These are phyloP conservation scores for Tupaia tana DNA, from an alignment of 2,113 vertebrate genomes.

Conservation along the genomic window DNA sequence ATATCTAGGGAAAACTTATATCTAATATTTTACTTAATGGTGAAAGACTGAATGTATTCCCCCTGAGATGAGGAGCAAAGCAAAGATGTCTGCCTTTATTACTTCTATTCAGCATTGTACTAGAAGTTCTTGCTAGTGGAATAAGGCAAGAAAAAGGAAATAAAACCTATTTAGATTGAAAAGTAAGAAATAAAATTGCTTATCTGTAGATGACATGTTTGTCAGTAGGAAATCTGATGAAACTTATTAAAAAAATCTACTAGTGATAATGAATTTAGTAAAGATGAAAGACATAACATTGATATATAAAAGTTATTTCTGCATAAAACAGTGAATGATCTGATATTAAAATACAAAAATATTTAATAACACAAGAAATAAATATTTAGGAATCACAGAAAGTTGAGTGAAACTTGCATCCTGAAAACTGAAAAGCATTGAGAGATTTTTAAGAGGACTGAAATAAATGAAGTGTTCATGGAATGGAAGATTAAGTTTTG, in stretches of 20 bases:
- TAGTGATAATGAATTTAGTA: background rate
- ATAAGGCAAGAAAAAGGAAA: conserved; percentile 41
- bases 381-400: conserved; percentile 45
- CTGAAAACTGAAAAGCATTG: conserved; percentile 21
- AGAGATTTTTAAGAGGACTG: background rate
- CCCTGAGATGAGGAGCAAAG: background rate
- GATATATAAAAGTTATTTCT: background rate
- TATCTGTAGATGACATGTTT: background rate
- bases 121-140: background rate
- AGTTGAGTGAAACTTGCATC: background rate
- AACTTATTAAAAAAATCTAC: background rate
- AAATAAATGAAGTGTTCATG: conserved; percentile 1
- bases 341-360: conserved; percentile 31
- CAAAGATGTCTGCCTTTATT: background rate
- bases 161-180: background rate
- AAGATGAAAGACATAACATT: background rate
- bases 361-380: background rate
- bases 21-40: background rate
- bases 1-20: background rate
- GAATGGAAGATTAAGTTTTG: background rate
- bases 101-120: background rate
- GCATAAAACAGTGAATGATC: background rate
- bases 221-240: conserved; percentile 29
- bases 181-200: conserved; percentile 41
- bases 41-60: background rate